Evolutionary conservation across 2,113 vertebrate species (phyloP), one percentile per base, ranked within the genome.

Genomic region (Rhinolophus sinicus): DNA sequence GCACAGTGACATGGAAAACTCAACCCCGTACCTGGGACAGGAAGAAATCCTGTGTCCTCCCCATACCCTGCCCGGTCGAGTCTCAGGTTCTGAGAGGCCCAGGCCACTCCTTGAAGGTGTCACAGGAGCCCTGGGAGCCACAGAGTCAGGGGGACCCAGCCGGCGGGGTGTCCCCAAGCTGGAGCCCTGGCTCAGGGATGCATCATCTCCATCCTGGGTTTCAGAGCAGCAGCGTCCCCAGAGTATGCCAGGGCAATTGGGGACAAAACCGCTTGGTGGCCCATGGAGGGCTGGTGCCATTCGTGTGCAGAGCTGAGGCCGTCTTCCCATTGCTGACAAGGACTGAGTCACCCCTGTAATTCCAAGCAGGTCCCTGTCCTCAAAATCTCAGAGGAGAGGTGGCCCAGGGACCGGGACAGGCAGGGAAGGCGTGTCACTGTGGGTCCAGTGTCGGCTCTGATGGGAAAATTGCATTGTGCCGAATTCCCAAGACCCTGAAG

Each of bases 401-500:
- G 58, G 26, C 58, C 15, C 0, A 0, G 88, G 44, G 38, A 33
- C 40, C 1, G 13, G 38, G 50, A 26, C 33, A 13, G 30, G 44
- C 62, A 21, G 56, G 18, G 33, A 30, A 78, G 47, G 72, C 69
- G 33, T 0, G 13, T 1, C 96, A 98, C 98, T 97, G 96, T 98
- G 56, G 56, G 47, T 50, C 47, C 11, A 50, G 47, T 50, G 10
- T 50, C 47, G 47, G 99, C 99, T 99, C 99, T 98, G 99, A 97
- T 98, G 98, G 98, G 98, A 98, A 98, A 98, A 98, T 98, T 97
- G 98, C 98, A 93, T 75, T 96, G 98, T 98, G 98, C 98, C 97
- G 98, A 98, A 98, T 99, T 98, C 99, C 98, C 88, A 92, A 98
- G 98, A 98, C 98, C 95, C 98, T 97, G 98, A 98, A 99, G 99